These are phyloP conservation scores for Notospermus geniculatus DNA, from an alignment of 1,140 invertebrate genomes.

Conservation along the genomic window DNA sequence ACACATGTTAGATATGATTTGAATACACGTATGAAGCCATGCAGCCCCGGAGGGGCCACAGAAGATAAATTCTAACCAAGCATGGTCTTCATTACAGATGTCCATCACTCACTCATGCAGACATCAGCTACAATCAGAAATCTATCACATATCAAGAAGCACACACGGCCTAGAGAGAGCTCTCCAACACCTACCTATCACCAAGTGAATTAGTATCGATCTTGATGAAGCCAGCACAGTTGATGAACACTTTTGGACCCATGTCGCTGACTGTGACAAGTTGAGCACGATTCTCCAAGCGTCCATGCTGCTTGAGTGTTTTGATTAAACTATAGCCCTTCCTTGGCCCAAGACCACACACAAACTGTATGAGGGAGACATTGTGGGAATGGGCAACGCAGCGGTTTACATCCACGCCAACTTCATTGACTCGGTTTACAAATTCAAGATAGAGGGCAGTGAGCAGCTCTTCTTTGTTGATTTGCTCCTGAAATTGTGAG, in stretches of 20 bases:
- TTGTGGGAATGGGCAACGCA: slow-evolving; percentile 85
- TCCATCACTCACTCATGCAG: too few relatives aligned
- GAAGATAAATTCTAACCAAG: too few relatives aligned
- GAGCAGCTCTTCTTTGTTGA: slow-evolving; percentile 80
- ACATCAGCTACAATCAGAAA: too few relatives aligned
- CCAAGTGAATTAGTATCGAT: slow-evolving; percentile 94
- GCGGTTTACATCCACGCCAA: slow-evolving; percentile 97
- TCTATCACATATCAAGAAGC: too few relatives aligned
- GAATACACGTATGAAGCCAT: too few relatives aligned
- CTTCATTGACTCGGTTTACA: slow-evolving; percentile 90
- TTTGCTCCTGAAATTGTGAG: slow-evolving; percentile 67
- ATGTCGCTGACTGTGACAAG: slow-evolving; percentile 92
- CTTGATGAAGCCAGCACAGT: slow-evolving; percentile 98
- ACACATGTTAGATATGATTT: too few relatives aligned
- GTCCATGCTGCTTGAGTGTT: slow-evolving; percentile 86
- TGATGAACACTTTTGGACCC: slow-evolving; percentile 98
- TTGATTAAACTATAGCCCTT: slow-evolving; percentile 85
- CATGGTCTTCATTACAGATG: too few relatives aligned
- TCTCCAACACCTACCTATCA: slow-evolving; percentile 67
- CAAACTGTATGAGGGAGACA: slow-evolving; percentile 86
- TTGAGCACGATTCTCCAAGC: slow-evolving; percentile 91
- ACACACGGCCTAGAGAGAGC: background rate
- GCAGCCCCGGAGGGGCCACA: too few relatives aligned
- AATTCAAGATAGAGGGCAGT: slow-evolving; percentile 88
- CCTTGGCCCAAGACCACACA: slow-evolving; percentile 93